Evolutionary conservation across 2,888 invertebrate genomes (phyloP), one percentile per base, ranked within the genome.

Genomic region (Penaeus monodon): DNA sequence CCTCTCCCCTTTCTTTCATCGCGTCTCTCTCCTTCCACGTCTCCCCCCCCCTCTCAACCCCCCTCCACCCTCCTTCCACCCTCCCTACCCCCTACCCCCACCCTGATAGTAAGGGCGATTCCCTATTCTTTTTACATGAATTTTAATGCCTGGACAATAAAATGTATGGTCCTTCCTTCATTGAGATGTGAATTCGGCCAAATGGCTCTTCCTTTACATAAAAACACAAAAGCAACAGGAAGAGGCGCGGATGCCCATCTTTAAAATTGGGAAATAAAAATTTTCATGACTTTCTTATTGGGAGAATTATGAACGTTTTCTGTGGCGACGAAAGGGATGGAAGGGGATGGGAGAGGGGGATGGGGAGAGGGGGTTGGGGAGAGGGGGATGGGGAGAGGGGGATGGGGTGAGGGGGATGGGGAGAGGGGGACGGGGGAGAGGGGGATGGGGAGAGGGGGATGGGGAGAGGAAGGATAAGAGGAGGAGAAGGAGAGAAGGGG

Each of bases 71-170:
- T 7, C 7, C 38, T 7, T 0, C 38, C 7, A 2, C 38, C 3
- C 38, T 44, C 38, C 38, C 38, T 44, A 44, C 38, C 38, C 38
- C 7, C 38, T 8, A 44, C 38, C 38, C 38, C 38, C 3, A 6
- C 17, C 24, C 8, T 12, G 14, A 17, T 20, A 66, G 66, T 1
- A 27, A 27, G 70, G 70, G 33, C 29, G 27, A 14, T 70, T 70
- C 70, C 70, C 27, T 70, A 20, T 33, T 70, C 33, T 70, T 70
- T 33, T 33, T 27, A n/a, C 70, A 70, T 70, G 70, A 70, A 70
- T 70, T 70, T 70, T 70, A 70, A 70, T 70, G 70, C 70, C 70
- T 27, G 70, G 70, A 33, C 70, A 70, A 70, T 70, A 70, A 70
- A 70, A 70, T 70, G 27, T 70, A 33, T 70, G 70, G 33, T 29